These are phyloP conservation scores for Agelastica alni DNA, from an alignment of 2,888 invertebrate species.

Conservation along the genomic window DNA sequence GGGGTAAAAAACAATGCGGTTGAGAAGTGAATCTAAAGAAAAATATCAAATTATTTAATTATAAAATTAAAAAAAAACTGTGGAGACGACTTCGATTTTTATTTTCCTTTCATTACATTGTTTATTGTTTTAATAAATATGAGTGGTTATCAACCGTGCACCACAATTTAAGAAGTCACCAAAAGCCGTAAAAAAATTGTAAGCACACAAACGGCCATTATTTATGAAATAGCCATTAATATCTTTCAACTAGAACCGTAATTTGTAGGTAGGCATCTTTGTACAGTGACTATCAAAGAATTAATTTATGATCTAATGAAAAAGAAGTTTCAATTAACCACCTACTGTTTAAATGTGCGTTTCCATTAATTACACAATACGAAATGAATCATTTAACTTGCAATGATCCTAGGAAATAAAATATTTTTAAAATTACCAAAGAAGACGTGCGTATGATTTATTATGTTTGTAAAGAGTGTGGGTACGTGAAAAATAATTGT, in stretches of 20 bases:
- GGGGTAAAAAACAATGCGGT: too few relatives aligned
- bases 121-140: too few relatives aligned
- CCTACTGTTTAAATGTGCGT: slow-evolving; percentile 22
- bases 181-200: too few relatives aligned
- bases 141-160: too few relatives aligned
- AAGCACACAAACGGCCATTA: too few relatives aligned
- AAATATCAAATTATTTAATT: too few relatives aligned
- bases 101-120: too few relatives aligned
- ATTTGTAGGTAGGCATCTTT: slow-evolving; percentile 7
- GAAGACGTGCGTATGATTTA: slow-evolving; percentile 3
- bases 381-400: slow-evolving; percentile 14
- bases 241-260: background rate
- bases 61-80: too few relatives aligned
- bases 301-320: slow-evolving; percentile 15
- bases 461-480: background rate
- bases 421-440: slow-evolving; percentile 11
- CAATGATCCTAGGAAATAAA: slow-evolving; percentile 18
- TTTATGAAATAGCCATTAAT: slow-evolving; percentile 2
- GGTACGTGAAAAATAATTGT: too few relatives aligned
- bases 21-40: too few relatives aligned
- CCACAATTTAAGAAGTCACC: too few relatives aligned
- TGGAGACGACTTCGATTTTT: too few relatives aligned
- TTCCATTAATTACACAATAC: slow-evolving; percentile 18
- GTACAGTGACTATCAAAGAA: slow-evolving; percentile 8
- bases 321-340: slow-evolving; percentile 22